A percentile compares a stretch with the other conserved stretches of the same genome.
Conservation (phyloP, 2,888 invertebrate genomes). For the Eupeodes latifasciatus region DNA sequence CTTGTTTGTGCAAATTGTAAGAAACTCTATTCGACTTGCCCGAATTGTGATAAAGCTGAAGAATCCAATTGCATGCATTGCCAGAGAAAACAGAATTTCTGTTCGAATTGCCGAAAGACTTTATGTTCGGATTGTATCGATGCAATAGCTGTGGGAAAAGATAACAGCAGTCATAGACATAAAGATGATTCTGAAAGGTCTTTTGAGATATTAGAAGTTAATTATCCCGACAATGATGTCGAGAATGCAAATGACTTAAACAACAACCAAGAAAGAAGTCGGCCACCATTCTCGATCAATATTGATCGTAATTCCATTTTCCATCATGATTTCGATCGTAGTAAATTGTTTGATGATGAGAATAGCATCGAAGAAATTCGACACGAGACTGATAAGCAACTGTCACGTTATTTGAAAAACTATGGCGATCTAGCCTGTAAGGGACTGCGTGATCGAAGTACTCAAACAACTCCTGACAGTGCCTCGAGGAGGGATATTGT, state of each 20-base stretch:
- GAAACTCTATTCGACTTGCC: constrained; percentile 80
- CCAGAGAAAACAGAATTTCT: constrained; percentile 81
- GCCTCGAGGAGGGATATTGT: constrained; percentile 80
- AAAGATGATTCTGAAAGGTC: constrained; percentile 77
- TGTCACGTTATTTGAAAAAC: constrained; percentile 82
- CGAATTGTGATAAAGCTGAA: constrained; percentile 79
- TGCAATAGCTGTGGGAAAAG: constrained; percentile 80
- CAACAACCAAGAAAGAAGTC: constrained; percentile 46
- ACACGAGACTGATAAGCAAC: constrained; percentile 80
- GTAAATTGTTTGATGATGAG: constrained; percentile 77
- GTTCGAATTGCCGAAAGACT: constrained; percentile 81
- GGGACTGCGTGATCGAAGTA: constrained; percentile 80
- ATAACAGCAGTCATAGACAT: constrained; percentile 72
- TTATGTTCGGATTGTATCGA: constrained; percentile 82
- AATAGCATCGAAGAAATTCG: constrained; percentile 80
- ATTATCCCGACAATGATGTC: constrained; percentile 74
- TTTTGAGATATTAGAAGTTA: constrained; percentile 77
- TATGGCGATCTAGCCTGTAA: constrained; percentile 81
- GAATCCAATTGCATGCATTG: constrained; percentile 80
- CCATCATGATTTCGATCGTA: constrained; percentile 78
- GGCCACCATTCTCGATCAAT: constrained; percentile 79
- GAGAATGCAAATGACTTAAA: constrained; percentile 73
- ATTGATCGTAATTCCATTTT: constrained; percentile 81
- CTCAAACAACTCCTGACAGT: constrained; percentile 81
- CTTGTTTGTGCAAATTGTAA: constrained; percentile 81